Percentiles rank a stretch among this genome's conserved stretches.
These are phyloP conservation scores for Lasius fuliginosus DNA, from an alignment of 2,888 invertebrate species.

Conservation along the genomic window DNA sequence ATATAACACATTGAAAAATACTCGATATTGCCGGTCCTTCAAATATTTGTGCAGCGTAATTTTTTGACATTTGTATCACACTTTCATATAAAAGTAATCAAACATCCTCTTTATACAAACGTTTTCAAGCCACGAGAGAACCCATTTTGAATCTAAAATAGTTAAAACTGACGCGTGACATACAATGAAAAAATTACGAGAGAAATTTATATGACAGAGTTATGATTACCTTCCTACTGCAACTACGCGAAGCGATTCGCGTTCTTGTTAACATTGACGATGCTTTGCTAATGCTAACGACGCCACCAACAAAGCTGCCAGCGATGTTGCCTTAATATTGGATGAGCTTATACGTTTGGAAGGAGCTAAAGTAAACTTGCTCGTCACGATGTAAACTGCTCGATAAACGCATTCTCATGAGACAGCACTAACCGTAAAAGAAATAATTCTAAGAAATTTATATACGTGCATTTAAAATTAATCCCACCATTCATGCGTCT, in stretches of 20 bases:
- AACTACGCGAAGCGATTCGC: neutral
- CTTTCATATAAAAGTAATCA: constrained; percentile 27
- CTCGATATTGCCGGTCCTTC: constrained; percentile 38
- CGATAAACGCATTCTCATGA: constrained; percentile 14
- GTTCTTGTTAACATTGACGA: constrained; percentile 24
- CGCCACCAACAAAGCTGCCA: constrained; percentile 14
- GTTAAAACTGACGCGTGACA: neutral
- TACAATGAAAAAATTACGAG: neutral
- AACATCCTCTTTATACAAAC: constrained; percentile 21
- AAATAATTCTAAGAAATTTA: neutral
- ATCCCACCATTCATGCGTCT: constrained; percentile 21
- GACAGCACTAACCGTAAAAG: neutral
- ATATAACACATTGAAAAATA: constrained; percentile 47
- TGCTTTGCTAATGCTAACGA: constrained; percentile 38
- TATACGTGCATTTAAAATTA: neutral
- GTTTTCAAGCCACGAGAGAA: constrained; percentile 10
- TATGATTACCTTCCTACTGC: constrained; percentile 27
- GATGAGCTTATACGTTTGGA: constrained; percentile 47
- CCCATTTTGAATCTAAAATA: neutral
- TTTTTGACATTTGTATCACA: constrained; percentile 47
- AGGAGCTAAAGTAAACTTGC: constrained; percentile 42
- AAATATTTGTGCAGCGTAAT: constrained; percentile 48
- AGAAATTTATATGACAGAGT: constrained; percentile 11
- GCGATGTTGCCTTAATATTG: constrained; percentile 41
- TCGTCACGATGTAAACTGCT: constrained; percentile 49